Evolutionary conservation across 2,797 vertebrate genomes (phyloP).

Genomic region (Phoebastria nigripes): DNA sequence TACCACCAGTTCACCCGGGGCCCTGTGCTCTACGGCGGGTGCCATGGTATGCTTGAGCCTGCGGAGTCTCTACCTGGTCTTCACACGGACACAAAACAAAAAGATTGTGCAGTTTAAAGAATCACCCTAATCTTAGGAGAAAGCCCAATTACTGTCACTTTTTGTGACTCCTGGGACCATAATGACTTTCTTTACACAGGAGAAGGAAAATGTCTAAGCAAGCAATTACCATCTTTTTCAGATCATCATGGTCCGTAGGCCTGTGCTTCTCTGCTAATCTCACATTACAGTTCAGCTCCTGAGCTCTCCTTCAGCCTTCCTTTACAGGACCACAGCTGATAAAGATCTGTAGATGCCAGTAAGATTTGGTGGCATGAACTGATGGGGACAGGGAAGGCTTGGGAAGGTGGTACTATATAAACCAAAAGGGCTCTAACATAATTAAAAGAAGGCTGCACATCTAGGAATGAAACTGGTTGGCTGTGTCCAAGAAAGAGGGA

Average conservation of each 20-base stretch:
- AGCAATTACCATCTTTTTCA: not conserved
- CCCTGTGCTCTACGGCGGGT: rapidly evolving
- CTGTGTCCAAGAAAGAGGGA: not conserved
- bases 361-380: not conserved
- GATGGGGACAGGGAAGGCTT: not conserved
- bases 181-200: not conserved
- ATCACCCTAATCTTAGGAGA: not conserved
- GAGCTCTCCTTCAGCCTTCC: not conserved
- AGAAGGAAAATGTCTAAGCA: not conserved
- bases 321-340: not conserved
- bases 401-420: not conserved
- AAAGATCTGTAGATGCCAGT: too few species aligned
- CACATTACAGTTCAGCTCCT: not conserved
- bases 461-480: not conserved
- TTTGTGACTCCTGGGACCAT: not conserved
- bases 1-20: not conserved
- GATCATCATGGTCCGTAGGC: rapidly evolving
- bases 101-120: not conserved
- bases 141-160: not conserved
- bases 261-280: not conserved
- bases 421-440: not conserved
- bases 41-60: rapidly evolving
- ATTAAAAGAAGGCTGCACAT: not conserved
- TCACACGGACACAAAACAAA: not conserved
- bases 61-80: not conserved